These are phyloP conservation scores for Drosophila rhopaloa DNA, from an alignment of 1,140 invertebrate genomes.

Conservation along the genomic window DNA sequence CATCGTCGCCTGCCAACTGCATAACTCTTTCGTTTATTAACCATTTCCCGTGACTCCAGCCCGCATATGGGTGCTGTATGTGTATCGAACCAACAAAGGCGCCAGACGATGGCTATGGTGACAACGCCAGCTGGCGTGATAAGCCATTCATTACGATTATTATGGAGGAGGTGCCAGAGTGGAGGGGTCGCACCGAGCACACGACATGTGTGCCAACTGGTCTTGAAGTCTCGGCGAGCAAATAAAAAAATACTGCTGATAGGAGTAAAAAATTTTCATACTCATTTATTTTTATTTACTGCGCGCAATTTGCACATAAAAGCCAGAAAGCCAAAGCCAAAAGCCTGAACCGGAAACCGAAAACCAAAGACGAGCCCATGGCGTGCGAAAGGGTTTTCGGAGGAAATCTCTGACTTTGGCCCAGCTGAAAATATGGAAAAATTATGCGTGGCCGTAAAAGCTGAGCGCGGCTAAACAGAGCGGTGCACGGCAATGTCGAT, in stretches of 20 bases:
- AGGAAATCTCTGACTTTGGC: slow-evolving; percentile 64
- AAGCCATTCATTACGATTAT: slow-evolving; percentile 83
- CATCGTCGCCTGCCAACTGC: slow-evolving; percentile 35
- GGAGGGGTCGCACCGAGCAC: slow-evolving; percentile 2
- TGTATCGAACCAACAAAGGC: slow-evolving; percentile 79
- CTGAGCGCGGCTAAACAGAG: slow-evolving; percentile 56
- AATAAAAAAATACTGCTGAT: slow-evolving; percentile 81
- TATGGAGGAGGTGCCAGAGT: slow-evolving; percentile 44
- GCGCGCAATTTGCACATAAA: slow-evolving; percentile 82
- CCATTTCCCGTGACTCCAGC: slow-evolving; percentile 61
- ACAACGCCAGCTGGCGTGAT: slow-evolving; percentile 83
- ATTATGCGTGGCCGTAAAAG: slow-evolving; percentile 76
- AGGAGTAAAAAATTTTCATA: slow-evolving; percentile 82
- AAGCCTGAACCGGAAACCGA: slow-evolving; percentile 27
- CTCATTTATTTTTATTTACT: slow-evolving; percentile 84
- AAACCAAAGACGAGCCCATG: slow-evolving; percentile 18
- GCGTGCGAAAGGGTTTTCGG: slow-evolving; percentile 62
- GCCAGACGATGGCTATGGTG: slow-evolving; percentile 64
- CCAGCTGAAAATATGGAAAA: slow-evolving; percentile 75
- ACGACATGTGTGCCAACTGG: slow-evolving; percentile 37
- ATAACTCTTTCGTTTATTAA: slow-evolving; percentile 82
- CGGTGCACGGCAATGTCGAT: slow-evolving; percentile 43
- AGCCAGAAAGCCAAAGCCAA: slow-evolving; percentile 38
- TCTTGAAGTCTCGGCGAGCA: slow-evolving; percentile 53
- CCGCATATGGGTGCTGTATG: slow-evolving; percentile 3